Base-by-base conservation (phyloP, 2,888 invertebrate species). In the Drosophila borealis region DNA sequence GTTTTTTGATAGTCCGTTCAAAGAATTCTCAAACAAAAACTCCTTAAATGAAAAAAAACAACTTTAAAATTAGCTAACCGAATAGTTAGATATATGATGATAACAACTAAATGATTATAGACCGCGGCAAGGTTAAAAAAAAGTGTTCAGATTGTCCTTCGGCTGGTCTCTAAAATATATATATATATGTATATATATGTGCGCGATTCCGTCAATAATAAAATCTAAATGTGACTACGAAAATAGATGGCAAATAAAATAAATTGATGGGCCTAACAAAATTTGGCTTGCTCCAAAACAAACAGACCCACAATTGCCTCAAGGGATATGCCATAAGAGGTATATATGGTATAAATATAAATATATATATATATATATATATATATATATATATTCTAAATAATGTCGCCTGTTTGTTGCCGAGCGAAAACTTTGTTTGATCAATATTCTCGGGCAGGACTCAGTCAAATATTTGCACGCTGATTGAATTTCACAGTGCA, bases 401-500 rank as follows among this genome's bases (percentile, higher is more conserved):
- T 76, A 76, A 69, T 76, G 75, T 76, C 75, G 75, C 76, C 70
- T 69, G 61, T 44, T 59, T 41, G 66, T 63, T 55, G 60, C 77
- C 65, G 74, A 61, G 71, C 78, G 66, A 63, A 69, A 25, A 13
- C 36, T 11, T 76, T 85, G 89, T 89, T 89, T 89, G 89, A 90
- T 89, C 89, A 80, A 89, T 89, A 90, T 64, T 49, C 49, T 50
- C 57, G 65, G 34, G 13, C 42, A 57, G 56, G 45, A 45, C 29
- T 4, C 53, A 69, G 33, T 68, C 53, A 66, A 76, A 80, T 81
- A 75, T 81, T 81, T 78, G 80, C 77, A 81, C 67, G 66, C 66
- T 71, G 78, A 73, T 68, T 76, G 68, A 72, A 71, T 64, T 80
- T 69, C 83, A 83, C 83, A 83, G 83, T 83, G 75, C 68, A 70